A percentile compares a stretch with the other conserved stretches of the same genome.
Conservation (phyloP, 2,113 vertebrate species). For the Chiloscyllium plagiosum region DNA sequence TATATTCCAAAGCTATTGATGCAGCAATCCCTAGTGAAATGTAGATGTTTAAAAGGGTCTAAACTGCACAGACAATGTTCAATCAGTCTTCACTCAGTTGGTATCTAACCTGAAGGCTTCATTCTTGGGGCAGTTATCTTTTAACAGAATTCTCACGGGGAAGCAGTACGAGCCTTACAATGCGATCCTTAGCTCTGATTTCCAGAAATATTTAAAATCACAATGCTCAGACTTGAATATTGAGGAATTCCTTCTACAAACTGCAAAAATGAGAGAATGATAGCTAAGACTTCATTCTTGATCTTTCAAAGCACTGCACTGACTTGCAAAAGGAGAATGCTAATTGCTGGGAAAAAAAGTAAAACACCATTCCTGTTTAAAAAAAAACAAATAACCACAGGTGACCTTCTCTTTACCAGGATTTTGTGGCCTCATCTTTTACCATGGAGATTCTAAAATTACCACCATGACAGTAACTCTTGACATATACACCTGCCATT, state of each 20-base stretch:
- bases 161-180: not conserved
- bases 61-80: not conserved
- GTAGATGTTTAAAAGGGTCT: not conserved
- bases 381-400: not conserved
- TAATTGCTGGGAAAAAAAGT: not conserved
- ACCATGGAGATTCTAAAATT: constrained; percentile 8
- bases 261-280: not conserved
- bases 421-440: not conserved
- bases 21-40: not conserved
- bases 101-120: not conserved
- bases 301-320: not conserved
- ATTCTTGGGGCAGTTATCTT: not conserved
- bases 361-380: not conserved
- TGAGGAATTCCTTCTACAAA: not conserved
- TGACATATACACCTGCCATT: not conserved
- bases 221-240: not conserved
- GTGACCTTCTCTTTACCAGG: constrained; percentile 15
- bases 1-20: not conserved
- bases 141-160: not conserved
- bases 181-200: not conserved
- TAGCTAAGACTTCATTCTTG: not conserved
- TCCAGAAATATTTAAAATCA: not conserved
- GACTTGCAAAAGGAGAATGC: not conserved
- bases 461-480: not conserved
- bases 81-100: not conserved